phyloP scores from a whole-genome alignment of 2,113 vertebrate species.

The Chloebia gouldiae region DNA sequence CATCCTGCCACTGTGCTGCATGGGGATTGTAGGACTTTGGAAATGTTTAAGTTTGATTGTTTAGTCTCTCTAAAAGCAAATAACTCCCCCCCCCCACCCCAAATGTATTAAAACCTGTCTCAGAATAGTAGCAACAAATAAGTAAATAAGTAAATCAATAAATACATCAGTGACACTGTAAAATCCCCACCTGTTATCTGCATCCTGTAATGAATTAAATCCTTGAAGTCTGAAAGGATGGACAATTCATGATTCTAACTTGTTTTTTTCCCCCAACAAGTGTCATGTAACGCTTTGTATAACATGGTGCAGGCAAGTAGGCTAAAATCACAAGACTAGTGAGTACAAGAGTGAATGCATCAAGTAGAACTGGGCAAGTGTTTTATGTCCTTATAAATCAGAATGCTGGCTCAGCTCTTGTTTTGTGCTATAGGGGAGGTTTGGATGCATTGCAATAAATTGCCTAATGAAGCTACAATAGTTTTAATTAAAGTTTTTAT shows the following conservation, averaged over 20 bases:
- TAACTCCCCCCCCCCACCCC: accelerated
- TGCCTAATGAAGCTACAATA: not conserved
- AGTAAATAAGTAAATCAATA: not conserved
- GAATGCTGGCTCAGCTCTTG: not conserved
- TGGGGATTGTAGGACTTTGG: not conserved
- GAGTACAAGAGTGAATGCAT: not conserved
- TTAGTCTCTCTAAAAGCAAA: not conserved
- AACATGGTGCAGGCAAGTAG: not conserved
- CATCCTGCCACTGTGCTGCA: not conserved
- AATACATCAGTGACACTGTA: not conserved
- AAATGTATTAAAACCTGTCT: not conserved
- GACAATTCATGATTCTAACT: not conserved
- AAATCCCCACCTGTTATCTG: not conserved
- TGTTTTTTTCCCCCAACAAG: not conserved
- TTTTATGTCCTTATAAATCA: not conserved
- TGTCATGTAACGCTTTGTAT: not conserved
- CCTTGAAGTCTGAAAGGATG: not conserved
- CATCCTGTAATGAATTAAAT: not conserved
- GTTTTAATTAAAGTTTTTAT: not conserved
- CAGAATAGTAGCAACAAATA: not conserved
- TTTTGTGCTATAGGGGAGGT: not conserved
- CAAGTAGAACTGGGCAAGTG: not conserved
- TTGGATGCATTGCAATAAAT: not conserved
- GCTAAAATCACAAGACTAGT: not conserved
- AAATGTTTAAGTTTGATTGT: not conserved